A percentile compares a stretch with the other conserved stretches of the same genome.
These are phyloP conservation scores for Drosophila littoralis DNA, from an alignment of 1,140 invertebrate species.

Conservation along the genomic window DNA sequence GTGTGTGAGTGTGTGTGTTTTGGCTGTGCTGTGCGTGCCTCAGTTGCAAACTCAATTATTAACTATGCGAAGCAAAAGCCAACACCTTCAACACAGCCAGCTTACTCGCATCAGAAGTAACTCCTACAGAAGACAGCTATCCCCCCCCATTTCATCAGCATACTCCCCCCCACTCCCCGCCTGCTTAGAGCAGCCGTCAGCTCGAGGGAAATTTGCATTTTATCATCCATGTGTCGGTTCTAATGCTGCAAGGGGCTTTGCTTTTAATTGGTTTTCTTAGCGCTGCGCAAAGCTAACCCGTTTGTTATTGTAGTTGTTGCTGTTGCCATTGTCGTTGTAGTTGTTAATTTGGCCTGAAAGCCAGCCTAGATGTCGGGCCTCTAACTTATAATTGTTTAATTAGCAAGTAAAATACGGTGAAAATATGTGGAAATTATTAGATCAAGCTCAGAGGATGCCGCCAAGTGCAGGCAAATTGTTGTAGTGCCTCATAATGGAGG, in stretches of 20 bases:
- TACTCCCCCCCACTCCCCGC: background rate
- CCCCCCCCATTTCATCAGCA: background rate
- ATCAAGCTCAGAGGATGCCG: conserved; percentile 22
- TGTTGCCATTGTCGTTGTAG: conserved; percentile 23
- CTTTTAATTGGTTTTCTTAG: conserved; percentile 79
- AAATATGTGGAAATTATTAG: conserved; percentile 76
- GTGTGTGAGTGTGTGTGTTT: conserved; percentile 29
- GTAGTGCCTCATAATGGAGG: background rate
- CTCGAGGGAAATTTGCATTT: conserved; percentile 81
- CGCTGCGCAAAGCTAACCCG: conserved; percentile 7
- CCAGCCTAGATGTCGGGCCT: conserved; percentile 30
- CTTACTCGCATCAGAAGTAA: conserved; percentile 16
- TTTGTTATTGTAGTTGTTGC: background rate
- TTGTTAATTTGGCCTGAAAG: conserved; percentile 62
- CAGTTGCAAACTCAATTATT: conserved; percentile 79
- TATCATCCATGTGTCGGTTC: conserved; percentile 67
- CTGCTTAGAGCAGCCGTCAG: conserved; percentile 28
- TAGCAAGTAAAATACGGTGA: conserved; percentile 76
- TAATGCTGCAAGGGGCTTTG: conserved; percentile 62
- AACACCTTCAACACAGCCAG: conserved; percentile 63
- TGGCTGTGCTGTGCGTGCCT: conserved; percentile 63
- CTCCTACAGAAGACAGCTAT: background rate
- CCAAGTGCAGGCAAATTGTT: conserved; percentile 23
- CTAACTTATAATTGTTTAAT: conserved; percentile 80
- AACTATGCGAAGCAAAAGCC: conserved; percentile 65